A percentile compares a stretch with the other conserved stretches of the same genome.
phyloP scores from a whole-genome alignment of 2,797 vertebrate genomes.

The Xenopus petersii region DNA sequence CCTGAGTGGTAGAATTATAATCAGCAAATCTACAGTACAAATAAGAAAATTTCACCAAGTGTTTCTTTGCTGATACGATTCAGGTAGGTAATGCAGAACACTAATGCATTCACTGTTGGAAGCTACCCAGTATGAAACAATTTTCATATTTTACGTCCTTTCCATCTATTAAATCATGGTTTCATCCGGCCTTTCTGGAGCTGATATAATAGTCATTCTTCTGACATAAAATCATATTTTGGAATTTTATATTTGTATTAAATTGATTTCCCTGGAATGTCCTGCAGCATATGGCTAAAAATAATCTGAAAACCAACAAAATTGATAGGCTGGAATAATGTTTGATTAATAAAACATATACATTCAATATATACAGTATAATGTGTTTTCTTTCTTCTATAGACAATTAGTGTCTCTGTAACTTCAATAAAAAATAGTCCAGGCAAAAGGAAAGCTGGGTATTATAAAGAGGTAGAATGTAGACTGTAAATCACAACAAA shows the following conservation, averaged over 20 bases:
- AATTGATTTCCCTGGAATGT: constrained; percentile 27
- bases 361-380: neutral
- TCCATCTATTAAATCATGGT: constrained; percentile 43
- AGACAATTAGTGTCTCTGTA: too few species aligned
- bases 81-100: constrained; percentile 41
- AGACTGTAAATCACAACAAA: too few species aligned
- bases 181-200: constrained; percentile 23
- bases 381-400: too few species aligned
- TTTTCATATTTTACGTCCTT: constrained; percentile 30
- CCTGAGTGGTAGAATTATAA: constrained; percentile 49
- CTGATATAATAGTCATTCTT: constrained; percentile 39
- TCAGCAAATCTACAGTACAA: constrained; percentile 48
- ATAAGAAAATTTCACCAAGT: constrained; percentile 49
- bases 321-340: neutral
- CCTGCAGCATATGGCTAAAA: constrained; percentile 16
- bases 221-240: constrained; percentile 41
- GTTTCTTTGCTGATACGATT: constrained; percentile 45
- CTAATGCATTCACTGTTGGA: constrained; percentile 49
- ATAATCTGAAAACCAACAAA: constrained; percentile 1
- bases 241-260: constrained; percentile 47
- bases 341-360: neutral
- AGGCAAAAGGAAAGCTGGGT: too few species aligned
- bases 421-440: too few species aligned
- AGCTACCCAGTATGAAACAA: constrained; percentile 41
- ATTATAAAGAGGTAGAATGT: too few species aligned